Evolutionary conservation across 2,888 invertebrate species (phyloP).

Genomic region (Lycia hirtaria): DNA sequence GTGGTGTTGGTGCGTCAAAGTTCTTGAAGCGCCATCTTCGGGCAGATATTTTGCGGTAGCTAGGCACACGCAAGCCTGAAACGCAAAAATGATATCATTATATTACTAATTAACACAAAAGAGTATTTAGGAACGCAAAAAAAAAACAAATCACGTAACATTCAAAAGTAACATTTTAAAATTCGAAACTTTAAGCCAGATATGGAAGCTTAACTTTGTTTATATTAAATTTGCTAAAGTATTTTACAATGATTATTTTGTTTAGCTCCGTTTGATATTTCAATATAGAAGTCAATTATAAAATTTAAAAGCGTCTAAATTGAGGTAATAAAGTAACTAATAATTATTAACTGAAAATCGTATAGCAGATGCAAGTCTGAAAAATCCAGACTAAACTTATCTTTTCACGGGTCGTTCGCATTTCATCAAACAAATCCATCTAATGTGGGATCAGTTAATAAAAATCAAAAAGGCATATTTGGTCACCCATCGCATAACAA

Average conservation of each 20-base stretch:
- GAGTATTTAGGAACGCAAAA: conserved; percentile 6
- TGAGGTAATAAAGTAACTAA: too few relatives aligned
- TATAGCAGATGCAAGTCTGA: too few relatives aligned
- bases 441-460: too few relatives aligned
- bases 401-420: too few relatives aligned
- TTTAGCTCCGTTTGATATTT: not conserved
- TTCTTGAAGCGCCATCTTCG: conserved; percentile 58
- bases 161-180: conserved; percentile 2
- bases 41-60: conserved; percentile 78
- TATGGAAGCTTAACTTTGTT: not conserved
- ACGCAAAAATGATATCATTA: conserved; percentile 37
- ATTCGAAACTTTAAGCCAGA: not conserved
- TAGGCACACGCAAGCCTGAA: conserved; percentile 71
- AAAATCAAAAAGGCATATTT: too few relatives aligned
- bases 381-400: too few relatives aligned
- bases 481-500: too few relatives aligned
- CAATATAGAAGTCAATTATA: not conserved
- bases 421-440: too few relatives aligned
- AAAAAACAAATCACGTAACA: conserved; percentile 11
- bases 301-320: too few relatives aligned
- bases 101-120: not conserved
- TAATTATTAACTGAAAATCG: too few relatives aligned
- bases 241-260: not conserved
- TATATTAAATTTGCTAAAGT: not conserved
- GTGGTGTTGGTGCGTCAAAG: conserved; percentile 53